Evolutionary conservation across 2,888 invertebrate genomes (phyloP).

Genomic region (Plemyria rubiginata): DNA sequence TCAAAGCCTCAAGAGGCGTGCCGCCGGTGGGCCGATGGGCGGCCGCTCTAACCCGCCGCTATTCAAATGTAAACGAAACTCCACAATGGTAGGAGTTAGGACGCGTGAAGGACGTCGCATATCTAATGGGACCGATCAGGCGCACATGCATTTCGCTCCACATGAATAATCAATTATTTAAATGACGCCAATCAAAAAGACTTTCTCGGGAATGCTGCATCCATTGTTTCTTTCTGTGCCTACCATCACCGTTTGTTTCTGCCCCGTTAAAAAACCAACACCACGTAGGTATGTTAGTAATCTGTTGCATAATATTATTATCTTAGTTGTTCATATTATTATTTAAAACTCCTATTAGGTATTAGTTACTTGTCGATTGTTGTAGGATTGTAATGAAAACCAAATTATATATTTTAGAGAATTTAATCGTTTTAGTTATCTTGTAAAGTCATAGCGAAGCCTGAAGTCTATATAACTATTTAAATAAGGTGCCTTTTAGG

Average conservation of each 20-base stretch:
- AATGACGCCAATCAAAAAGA: constrained; percentile 75
- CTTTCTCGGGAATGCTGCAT: constrained; percentile 66
- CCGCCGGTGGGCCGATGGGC: constrained; percentile 65
- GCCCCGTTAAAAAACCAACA: constrained; percentile 64
- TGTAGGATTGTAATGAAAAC: constrained; percentile 83
- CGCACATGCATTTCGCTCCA: constrained; percentile 77
- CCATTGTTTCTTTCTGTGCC: constrained; percentile 57
- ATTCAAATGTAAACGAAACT: constrained; percentile 81
- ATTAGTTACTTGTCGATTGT: constrained; percentile 80
- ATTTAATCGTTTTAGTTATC: constrained; percentile 81
- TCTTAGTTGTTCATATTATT: constrained; percentile 82
- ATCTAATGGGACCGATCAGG: constrained; percentile 78
- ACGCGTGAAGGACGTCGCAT: constrained; percentile 83
- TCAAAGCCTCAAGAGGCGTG: constrained; percentile 64
- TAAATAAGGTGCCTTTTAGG: constrained; percentile 83
- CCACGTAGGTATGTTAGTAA: constrained; percentile 71
- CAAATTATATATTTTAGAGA: constrained; percentile 85
- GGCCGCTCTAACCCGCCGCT: constrained; percentile 69
- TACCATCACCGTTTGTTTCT: constrained; percentile 46
- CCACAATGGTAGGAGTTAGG: constrained; percentile 83
- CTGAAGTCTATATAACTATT: constrained; percentile 81
- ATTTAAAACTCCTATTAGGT: constrained; percentile 84
- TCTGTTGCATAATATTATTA: constrained; percentile 84
- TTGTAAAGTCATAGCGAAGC: constrained; percentile 83
- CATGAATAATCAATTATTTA: constrained; percentile 84